Conservation (phyloP, 2,797 vertebrate species). For the Parambassis ranga region DNA sequence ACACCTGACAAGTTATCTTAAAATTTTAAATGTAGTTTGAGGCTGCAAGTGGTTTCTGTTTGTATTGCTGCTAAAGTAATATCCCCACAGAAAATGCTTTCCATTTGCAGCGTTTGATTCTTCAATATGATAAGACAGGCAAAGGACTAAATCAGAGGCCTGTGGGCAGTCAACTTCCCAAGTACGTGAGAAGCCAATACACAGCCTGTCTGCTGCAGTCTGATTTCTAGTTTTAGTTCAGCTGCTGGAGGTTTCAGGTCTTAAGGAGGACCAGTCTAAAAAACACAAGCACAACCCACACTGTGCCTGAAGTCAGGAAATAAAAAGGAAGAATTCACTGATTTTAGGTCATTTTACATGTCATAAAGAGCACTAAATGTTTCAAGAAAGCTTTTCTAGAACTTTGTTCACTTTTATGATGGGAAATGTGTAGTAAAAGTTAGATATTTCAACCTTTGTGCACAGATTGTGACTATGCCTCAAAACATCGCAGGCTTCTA, state of each 20-base stretch:
- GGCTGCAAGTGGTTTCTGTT: slow-evolving; percentile 31
- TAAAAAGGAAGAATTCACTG: background rate
- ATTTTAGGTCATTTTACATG: slow-evolving; percentile 4
- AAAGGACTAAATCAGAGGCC: slow-evolving; percentile 34
- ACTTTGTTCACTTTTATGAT: background rate
- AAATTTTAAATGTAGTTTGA: slow-evolving; percentile 30
- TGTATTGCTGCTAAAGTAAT: slow-evolving; percentile 20
- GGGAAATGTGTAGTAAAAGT: background rate
- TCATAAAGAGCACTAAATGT: background rate
- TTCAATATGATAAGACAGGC: slow-evolving; percentile 25
- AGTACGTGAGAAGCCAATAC: slow-evolving; percentile 13
- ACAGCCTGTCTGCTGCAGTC: background rate
- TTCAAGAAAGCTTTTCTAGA: background rate
- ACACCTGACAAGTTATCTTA: slow-evolving; percentile 23
- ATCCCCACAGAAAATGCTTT: slow-evolving; percentile 28
- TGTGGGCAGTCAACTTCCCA: slow-evolving; percentile 6
- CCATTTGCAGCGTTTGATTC: slow-evolving; percentile 38
- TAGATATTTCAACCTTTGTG: background rate
- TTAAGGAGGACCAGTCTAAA: background rate
- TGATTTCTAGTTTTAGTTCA: background rate
- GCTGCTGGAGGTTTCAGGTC: background rate
- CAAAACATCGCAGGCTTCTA: no score
- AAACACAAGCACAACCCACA: background rate
- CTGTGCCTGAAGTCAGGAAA: background rate
- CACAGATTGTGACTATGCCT: background rate